Evolutionary conservation across 2,113 vertebrate species (phyloP).

Genomic region (Megaleporinus macrocephalus): DNA sequence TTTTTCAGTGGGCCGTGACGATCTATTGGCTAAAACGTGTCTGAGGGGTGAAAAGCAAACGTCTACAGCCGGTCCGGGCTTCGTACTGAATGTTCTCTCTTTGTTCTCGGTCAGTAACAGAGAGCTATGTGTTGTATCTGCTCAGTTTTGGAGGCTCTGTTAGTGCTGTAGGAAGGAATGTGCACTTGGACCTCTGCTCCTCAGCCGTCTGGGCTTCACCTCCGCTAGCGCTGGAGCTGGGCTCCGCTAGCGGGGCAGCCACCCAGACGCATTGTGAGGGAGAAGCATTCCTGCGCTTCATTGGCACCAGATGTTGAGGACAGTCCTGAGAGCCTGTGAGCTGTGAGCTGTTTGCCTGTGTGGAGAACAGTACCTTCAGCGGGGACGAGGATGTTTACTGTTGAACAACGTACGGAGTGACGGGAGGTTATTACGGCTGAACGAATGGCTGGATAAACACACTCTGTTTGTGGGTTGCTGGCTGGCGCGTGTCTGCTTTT

Average conservation of each 20-base stretch:
- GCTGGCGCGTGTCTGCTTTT: not conserved
- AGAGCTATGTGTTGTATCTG: not conserved
- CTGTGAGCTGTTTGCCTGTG: not conserved
- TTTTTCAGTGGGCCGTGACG: too few relatives aligned
- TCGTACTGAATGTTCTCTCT: not conserved
- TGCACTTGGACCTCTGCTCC: not conserved
- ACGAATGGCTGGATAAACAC: not conserved
- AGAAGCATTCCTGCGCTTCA: constrained; percentile 77
- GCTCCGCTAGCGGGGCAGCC: constrained; percentile 33
- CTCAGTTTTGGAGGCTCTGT: not conserved
- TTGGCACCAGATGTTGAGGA: constrained; percentile 79
- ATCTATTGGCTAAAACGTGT: not conserved
- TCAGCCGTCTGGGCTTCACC: not conserved
- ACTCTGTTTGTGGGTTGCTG: not conserved
- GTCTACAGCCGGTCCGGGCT: not conserved
- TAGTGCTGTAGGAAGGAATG: not conserved
- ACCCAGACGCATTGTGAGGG: constrained; percentile 63
- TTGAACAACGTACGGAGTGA: not conserved
- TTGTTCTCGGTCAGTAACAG: not conserved
- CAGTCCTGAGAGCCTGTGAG: constrained; percentile 54
- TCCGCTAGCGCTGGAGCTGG: constrained; percentile 22
- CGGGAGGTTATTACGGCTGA: not conserved
- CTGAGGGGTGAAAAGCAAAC: not conserved
- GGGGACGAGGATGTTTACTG: not conserved
- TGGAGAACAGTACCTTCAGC: not conserved